Evolutionary conservation across 1,140 invertebrate genomes (phyloP).

Genomic region (Scaptodrosophila lebanonensis): DNA sequence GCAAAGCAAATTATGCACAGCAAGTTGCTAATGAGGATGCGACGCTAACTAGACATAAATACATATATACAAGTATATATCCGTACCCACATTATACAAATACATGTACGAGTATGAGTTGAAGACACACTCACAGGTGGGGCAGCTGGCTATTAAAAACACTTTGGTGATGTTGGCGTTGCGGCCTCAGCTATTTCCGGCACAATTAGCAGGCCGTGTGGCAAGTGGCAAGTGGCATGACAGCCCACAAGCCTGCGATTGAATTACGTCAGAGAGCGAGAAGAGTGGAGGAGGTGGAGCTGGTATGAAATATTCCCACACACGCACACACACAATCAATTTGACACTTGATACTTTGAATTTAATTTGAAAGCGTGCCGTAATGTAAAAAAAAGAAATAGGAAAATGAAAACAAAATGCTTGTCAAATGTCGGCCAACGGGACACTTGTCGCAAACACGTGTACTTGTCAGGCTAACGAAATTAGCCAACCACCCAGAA

Average conservation of each 20-base stretch:
- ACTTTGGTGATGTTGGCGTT: constrained; percentile 64
- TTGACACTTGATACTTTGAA: constrained; percentile 65
- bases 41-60: constrained; percentile 65
- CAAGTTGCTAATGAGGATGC: constrained; percentile 63
- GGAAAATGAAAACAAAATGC: constrained; percentile 41
- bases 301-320: no score
- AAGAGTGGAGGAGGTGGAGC: no score
- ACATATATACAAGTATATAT: no score
- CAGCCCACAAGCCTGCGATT: not conserved
- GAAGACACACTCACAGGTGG: constrained; percentile 52
- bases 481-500: constrained; percentile 31
- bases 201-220: constrained; percentile 45
- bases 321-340: constrained; percentile 6
- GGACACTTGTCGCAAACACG: constrained; percentile 71
- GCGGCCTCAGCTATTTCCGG: constrained; percentile 56
- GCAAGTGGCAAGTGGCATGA: no score
- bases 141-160: constrained; percentile 66
- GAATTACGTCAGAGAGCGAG: no score
- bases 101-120: no score
- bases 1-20: constrained; percentile 58
- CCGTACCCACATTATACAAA: constrained; percentile 24
- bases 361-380: constrained; percentile 67
- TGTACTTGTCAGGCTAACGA: constrained; percentile 65
- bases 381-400: no score
- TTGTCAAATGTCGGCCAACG: constrained; percentile 57